phyloP scores from a whole-genome alignment of 2,113 vertebrate species.

The Epinephelus lanceolatus region DNA sequence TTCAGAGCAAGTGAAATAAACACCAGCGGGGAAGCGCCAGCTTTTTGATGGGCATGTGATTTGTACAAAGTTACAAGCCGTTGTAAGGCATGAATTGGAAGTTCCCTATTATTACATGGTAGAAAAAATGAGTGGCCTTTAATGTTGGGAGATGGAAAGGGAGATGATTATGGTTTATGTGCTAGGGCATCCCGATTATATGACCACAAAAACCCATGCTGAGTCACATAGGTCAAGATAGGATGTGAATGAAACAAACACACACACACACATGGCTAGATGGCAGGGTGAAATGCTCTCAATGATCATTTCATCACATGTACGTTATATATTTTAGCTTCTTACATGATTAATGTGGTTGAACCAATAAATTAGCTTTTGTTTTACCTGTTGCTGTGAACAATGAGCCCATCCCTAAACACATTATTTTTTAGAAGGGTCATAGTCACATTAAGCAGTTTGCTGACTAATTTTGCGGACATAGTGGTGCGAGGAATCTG shows the following conservation, averaged over 20 bases:
- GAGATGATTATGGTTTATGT: constrained; percentile 82
- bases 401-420: background rate
- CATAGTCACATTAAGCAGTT: background rate
- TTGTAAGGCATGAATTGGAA: constrained; percentile 71
- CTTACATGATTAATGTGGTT: background rate
- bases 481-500: too few relatives aligned
- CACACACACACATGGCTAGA: background rate
- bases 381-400: background rate
- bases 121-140: constrained; percentile 76
- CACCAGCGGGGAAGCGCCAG: constrained; percentile 42
- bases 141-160: constrained; percentile 77
- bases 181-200: constrained; percentile 77
- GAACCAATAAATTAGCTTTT: background rate
- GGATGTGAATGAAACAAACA: constrained; percentile 65
- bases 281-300: constrained; percentile 11
- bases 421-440: background rate
- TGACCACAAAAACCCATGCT: constrained; percentile 75
- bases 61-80: constrained; percentile 78
- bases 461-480: background rate
- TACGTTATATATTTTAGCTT: constrained; percentile 8
- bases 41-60: constrained; percentile 70
- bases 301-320: constrained; percentile 32
- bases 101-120: constrained; percentile 81
- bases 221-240: constrained; percentile 77
- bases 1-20: constrained; percentile 47